These are phyloP conservation scores for Clavelina lepadiformis DNA, from an alignment of 23 tunicate genomes.

Conservation along the genomic window DNA sequence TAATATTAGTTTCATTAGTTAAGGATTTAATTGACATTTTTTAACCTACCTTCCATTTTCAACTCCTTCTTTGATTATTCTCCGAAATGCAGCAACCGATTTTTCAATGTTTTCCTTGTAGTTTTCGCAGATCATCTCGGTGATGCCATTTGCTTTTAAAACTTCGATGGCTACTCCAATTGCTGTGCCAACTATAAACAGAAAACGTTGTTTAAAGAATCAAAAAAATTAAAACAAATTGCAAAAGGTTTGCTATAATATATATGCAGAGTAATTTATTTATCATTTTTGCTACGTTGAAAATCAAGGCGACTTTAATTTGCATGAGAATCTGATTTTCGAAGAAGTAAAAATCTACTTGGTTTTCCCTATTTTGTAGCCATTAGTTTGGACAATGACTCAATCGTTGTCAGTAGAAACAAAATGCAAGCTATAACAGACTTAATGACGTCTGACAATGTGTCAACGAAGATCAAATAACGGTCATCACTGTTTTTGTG, in stretches of 20 bases:
- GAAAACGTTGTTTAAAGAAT: not conserved
- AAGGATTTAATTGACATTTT: not conserved
- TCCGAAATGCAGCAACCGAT: slow-evolving; percentile 6
- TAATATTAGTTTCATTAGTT: not conserved
- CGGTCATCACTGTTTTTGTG: no score
- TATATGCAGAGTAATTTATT: no score
- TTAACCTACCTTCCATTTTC: slow-evolving; percentile 36
- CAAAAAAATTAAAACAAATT: no score
- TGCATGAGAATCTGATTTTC: no score
- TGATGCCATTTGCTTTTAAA: slow-evolving; percentile 38
- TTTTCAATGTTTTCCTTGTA: slow-evolving; percentile 25
- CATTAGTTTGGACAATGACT: no score
- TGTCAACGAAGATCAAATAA: no score
- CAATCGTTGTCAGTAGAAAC: no score
- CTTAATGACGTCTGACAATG: no score
- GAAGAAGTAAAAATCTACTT: no score
- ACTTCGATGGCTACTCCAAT: slow-evolving; percentile 32
- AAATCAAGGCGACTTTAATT: not conserved
- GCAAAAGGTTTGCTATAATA: no score
- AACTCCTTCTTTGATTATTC: slow-evolving; percentile 23
- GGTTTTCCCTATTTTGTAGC: no score
- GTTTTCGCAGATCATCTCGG: slow-evolving; percentile 8
- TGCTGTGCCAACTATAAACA: slow-evolving; percentile 55
- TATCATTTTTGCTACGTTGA: not conserved
- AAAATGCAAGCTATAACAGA: no score